Evolutionary conservation across 2,797 vertebrate genomes (phyloP).

Genomic region (Manis javanica): DNA sequence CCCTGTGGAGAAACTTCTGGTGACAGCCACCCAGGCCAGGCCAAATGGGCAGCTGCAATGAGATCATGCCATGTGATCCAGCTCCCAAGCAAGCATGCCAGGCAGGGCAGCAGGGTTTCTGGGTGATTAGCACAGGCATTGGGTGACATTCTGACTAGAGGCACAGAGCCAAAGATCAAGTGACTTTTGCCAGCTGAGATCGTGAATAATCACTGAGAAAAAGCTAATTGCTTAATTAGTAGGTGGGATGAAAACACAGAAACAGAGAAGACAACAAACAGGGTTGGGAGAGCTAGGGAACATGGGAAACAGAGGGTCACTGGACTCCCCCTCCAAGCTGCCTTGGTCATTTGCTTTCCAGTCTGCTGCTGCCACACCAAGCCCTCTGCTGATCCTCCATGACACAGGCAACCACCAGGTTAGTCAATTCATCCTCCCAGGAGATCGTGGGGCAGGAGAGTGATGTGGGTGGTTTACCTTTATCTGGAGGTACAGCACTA

Average conservation of each 20-base stretch:
- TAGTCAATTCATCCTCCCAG: background rate
- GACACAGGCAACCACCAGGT: background rate
- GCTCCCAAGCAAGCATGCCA: background rate
- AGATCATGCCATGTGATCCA: background rate
- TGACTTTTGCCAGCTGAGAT: slow-evolving; percentile 62
- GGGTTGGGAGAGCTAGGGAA: background rate
- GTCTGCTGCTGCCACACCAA: background rate
- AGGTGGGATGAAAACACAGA: slow-evolving; percentile 61
- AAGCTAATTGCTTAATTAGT: slow-evolving; percentile 75
- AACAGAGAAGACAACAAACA: background rate
- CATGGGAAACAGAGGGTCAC: background rate
- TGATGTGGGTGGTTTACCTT: background rate
- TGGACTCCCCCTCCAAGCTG: background rate
- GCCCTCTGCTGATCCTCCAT: background rate
- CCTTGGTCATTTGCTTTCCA: background rate
- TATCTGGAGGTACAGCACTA: background rate
- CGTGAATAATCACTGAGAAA: slow-evolving; percentile 45
- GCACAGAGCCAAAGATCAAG: slow-evolving; percentile 69
- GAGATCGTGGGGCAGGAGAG: background rate
- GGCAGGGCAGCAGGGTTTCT: background rate
- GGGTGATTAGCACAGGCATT: background rate
- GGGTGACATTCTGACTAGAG: slow-evolving; percentile 54
- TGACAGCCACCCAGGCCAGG: background rate
- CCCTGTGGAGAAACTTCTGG: background rate
- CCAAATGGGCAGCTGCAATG: background rate